Conservation (phyloP, 1,140 invertebrate genomes). For the Chionoecetes opilio region DNA sequence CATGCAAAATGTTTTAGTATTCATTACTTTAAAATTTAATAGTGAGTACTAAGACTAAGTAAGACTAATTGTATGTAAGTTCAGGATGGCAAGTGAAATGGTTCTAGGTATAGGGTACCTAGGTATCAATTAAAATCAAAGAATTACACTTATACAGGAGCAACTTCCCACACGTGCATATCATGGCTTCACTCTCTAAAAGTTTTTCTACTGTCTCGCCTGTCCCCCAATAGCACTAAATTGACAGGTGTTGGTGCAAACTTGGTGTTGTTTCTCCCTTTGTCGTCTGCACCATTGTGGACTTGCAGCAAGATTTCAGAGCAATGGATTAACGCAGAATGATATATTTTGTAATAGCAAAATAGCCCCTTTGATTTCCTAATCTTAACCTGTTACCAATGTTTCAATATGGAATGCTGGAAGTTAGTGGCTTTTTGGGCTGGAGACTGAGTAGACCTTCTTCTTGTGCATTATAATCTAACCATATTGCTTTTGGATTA, state of each 20-base stretch:
- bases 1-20: too few relatives aligned
- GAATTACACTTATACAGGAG: too few relatives aligned
- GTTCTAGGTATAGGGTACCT: too few relatives aligned
- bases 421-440: background rate
- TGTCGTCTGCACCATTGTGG: background rate
- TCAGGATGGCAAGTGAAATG: too few relatives aligned
- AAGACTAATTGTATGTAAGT: too few relatives aligned
- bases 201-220: background rate
- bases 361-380: background rate
- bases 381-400: background rate
- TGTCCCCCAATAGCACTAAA: background rate
- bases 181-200: too few relatives aligned
- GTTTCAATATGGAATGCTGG: background rate
- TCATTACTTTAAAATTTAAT: too few relatives aligned
- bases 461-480: background rate
- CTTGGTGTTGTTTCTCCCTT: background rate
- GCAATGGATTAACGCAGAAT: background rate
- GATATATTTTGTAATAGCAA: background rate
- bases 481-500: too few relatives aligned
- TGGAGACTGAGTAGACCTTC: background rate
- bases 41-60: too few relatives aligned
- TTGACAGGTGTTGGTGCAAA: background rate
- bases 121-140: too few relatives aligned
- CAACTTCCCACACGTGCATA: too few relatives aligned
- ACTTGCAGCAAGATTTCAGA: background rate